These are phyloP conservation scores for Nesidiocoris tenuis DNA, from an alignment of 2,888 invertebrate genomes.

Conservation along the genomic window DNA sequence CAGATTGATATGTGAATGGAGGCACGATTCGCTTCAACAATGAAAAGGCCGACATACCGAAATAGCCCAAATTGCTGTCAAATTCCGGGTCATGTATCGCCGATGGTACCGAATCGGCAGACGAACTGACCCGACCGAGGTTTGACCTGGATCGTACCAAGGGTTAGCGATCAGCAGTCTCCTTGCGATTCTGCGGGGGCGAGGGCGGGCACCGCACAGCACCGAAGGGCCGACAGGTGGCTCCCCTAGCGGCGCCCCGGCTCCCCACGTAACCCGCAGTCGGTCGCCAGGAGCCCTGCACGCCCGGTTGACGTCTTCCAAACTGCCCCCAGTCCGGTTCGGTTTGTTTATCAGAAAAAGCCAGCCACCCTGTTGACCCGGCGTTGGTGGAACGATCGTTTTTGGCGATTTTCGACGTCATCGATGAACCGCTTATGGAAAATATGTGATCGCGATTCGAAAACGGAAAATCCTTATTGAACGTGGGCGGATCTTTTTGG, in stretches of 20 bases:
- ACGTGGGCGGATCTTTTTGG: neutral
- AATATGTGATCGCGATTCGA: neutral
- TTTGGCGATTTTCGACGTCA: too few species aligned
- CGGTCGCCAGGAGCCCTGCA: conserved; percentile 16
- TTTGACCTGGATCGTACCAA: neutral
- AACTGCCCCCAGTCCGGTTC: conserved; percentile 1
- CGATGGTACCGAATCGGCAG: too few species aligned
- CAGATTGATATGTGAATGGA: too few species aligned
- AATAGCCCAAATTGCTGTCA: too few species aligned
- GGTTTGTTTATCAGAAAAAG: conserved; percentile 3
- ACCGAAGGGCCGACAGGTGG: neutral
- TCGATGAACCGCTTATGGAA: neutral
- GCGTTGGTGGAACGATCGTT: too few species aligned
- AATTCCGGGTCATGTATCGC: too few species aligned
- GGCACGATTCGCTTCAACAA: too few species aligned
- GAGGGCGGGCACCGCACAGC: neutral
- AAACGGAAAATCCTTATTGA: neutral
- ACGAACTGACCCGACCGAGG: too few species aligned
- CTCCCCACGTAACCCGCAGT: conserved; percentile 32
- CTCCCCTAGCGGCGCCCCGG: conserved; percentile 30
- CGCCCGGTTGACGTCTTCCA: neutral
- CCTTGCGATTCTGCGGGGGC: neutral
- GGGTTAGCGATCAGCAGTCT: neutral
- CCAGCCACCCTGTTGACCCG: conserved; percentile 5
- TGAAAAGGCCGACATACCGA: too few species aligned